These are phyloP conservation scores for Synanthedon myopaeformis DNA, from an alignment of 2,888 invertebrate genomes.

Conservation along the genomic window DNA sequence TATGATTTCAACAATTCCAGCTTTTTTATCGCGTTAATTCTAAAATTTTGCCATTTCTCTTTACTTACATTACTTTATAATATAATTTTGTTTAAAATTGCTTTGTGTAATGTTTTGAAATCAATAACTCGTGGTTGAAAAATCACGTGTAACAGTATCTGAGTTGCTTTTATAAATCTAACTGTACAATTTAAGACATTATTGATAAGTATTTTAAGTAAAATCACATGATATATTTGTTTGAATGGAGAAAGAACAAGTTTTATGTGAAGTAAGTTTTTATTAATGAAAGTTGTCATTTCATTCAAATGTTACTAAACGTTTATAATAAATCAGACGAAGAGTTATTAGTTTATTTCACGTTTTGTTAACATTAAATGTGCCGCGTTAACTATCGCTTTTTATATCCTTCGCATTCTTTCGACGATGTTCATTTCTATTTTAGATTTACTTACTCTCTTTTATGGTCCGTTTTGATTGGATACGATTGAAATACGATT, in stretches of 20 bases:
- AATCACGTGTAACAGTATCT: constrained; percentile 2
- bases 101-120: too few species aligned
- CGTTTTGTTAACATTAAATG: background rate
- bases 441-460: constrained; percentile 39
- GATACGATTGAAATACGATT: constrained; percentile 21
- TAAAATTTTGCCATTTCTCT: too few species aligned
- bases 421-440: constrained; percentile 47
- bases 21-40: too few species aligned
- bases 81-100: too few species aligned
- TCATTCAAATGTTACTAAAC: background rate
- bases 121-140: constrained; percentile 12
- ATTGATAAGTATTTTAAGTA: background rate
- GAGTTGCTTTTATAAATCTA: background rate
- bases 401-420: constrained; percentile 58
- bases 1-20: too few species aligned
- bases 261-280: constrained; percentile 21
- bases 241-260: background rate
- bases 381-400: constrained; percentile 24
- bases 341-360: background rate
- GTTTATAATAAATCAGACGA: background rate
- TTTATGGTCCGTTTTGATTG: constrained; percentile 32
- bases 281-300: background rate
- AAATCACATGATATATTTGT: constrained; percentile 7
- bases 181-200: too few species aligned
- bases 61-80: background rate